Base-by-base conservation (phyloP, 2,113 vertebrate genomes). In the Mugil cephalus region DNA sequence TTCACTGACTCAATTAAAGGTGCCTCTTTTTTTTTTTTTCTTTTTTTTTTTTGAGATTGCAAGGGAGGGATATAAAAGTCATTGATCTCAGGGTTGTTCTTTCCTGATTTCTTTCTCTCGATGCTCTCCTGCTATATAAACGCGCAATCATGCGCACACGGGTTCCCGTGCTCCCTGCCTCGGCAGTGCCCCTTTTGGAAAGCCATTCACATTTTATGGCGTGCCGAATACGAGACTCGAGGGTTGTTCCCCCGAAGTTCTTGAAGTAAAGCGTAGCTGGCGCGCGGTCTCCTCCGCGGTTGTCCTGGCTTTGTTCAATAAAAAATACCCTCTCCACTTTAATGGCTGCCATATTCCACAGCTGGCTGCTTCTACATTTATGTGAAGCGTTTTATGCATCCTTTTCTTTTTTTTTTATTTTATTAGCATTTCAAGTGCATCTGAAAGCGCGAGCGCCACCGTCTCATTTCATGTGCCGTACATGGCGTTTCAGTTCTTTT, bases 301-400 rank as follows among this genome's bases (percentile, higher is more conserved):
- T 18, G 42, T 54, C 21, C 53, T 42, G 45, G 65, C 47, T 77
- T 83, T 90, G 83, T 86, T 84, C 72, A 83, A 84, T 80, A 69
- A 82, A 86, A 77, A 76, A 79, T 40, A 18, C 42, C 9, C 71
- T 73, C 65, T 69, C 42, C 17, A 45, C 79, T 74, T 84, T 82
- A 87, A 83, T 36, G 38, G 77, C 56, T 60, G 68, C 73, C 62
- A 82, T 81, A 76, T 84, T 84, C 75, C 76, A 79, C 82, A 80
- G 74, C 51, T 69, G 69, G 61, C 81, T 86, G 77, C 77, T 40
- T 73, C 62, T 59, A 63, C 71, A 80, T 87, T 83, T 79, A 84
- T 71, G 69, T 56, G 74, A 72, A 73, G 54, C 43, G n/a, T 75
- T 80, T 88, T 80, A 82, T 82, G 59, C 66, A 63, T 77, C 40